Evolutionary conservation across 2,888 invertebrate genomes (phyloP), one percentile per base, ranked within the genome.

Genomic region (Ectemnius cavifrons): DNA sequence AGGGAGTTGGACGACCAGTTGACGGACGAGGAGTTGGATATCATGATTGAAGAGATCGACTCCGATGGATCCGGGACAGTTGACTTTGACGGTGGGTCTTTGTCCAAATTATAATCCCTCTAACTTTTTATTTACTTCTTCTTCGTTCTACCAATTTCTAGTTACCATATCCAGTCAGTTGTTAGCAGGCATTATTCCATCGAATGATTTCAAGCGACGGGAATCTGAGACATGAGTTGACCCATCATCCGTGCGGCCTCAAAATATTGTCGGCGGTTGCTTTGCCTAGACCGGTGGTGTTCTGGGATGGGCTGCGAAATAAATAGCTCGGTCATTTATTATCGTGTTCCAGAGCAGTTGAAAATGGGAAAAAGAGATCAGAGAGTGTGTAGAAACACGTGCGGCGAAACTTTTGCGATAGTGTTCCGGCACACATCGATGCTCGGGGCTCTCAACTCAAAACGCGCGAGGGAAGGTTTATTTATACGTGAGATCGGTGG

Each of bases 61-160:
- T 97, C 98, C 61, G 99, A 99, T 92, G 98, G 98, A 89, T 98
- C 98, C 87, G 99, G 99, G 88, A 99, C 99, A 80, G 99, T 99
- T 87, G 99, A 99, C 93, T 99, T 99, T 92, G 98, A 99, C 93
- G 98, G 98, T 98, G 92, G 16, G 52, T 52, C 2, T 4, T 16
- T 11, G 1, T 49, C 49, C 5, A 52, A 16, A 52, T 1, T 14
- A 14, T 14, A 1, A 52, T 52, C n/a, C 52, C 14, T 11, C 8
- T 11, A 8, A 0, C 0, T 37, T 37, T 37, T 37, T 37, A 37
- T 37, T 0, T 6, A 8, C 37, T 37, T 37, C 8, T 11, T 8
- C 8, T 37, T 23, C 2, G 23, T 23, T 23, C 23, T 3, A 23
- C 23, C 23, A 3, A 23, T 2, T 23, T 23, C 3, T 23, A 23